These are phyloP conservation scores for Subacronicta megacephala DNA, from an alignment of 2,888 invertebrate genomes.

Conservation along the genomic window DNA sequence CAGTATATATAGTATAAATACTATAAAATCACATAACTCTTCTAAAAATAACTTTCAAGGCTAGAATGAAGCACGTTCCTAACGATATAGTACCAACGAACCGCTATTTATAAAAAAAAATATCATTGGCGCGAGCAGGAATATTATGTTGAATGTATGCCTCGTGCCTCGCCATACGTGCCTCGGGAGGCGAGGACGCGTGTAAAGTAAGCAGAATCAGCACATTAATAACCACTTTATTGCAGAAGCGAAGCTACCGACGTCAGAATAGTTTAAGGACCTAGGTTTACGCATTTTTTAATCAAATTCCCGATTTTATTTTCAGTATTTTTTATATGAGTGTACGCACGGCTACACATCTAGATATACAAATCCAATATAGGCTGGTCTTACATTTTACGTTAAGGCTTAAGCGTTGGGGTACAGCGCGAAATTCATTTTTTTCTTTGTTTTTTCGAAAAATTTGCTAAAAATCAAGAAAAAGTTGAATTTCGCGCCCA, in stretches of 20 bases:
- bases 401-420: too few species aligned
- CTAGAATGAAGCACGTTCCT: constrained; percentile 33
- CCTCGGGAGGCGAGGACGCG: constrained; percentile 31
- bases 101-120: constrained; percentile 42
- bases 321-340: too few species aligned
- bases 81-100: constrained; percentile 12
- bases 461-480: too few species aligned
- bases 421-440: too few species aligned
- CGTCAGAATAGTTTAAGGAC: constrained; percentile 39
- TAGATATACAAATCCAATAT: too few species aligned
- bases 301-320: too few species aligned
- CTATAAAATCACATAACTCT: constrained; percentile 21
- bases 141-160: constrained; percentile 54
- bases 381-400: too few species aligned
- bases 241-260: constrained; percentile 36
- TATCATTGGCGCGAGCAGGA: constrained; percentile 37
- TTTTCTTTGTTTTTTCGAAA: too few species aligned
- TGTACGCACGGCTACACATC: too few species aligned
- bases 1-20: too few species aligned
- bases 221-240: constrained; percentile 50
- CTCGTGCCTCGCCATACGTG: constrained; percentile 48
- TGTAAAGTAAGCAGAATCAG: constrained; percentile 48
- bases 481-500: too few species aligned
- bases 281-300: too few species aligned
- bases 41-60: constrained; percentile 7